Base-by-base conservation (phyloP, 2,113 vertebrate species). In the Donacobius atricapilla region DNA sequence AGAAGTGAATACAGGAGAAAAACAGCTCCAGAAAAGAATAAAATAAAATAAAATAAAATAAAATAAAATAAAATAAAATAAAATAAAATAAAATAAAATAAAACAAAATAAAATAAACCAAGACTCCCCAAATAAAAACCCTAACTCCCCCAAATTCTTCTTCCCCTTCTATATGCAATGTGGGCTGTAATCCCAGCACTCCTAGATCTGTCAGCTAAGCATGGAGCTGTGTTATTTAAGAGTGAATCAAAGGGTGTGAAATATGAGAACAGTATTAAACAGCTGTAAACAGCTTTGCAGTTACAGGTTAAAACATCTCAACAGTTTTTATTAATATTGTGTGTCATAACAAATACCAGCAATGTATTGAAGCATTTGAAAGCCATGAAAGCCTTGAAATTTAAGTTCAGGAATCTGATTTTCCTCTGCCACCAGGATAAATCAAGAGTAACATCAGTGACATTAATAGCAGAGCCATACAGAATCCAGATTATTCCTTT, bases 231-330 rank as follows among this genome's bases (percentile, higher is more conserved):
- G 93, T 82, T 63, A 93, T 87, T 86, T 91, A 44, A 58, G 64
- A 77, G 78, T 42, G 86, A 94, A 66, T 66, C 83, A 73, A 89
- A 92, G 86, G 40, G 81, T 21, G 20, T 83, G 73, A 91, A 89
- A 94, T 87, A 44, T 37, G 81, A 95, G 88, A 87, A 42, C 56
- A 61, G 65, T 14, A 82, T 90, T 96, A 90, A 91, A 83, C 64
- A 95, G 83, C 75, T 66, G 70, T 70, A 57, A 94, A 90, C 94
- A 94, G 86, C 93, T 91, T 33, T 42, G 47, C 91, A 89, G 90
- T 57, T 88, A 87, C 12, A 94, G 90, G 95, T 95, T 96, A 95
- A 88, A 93, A 65, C 56, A 91, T 78, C 94, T 33, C 87, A 96
- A 86, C 85, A 73, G 72, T 83, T 96, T 95, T 90, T 89, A 94